Conservation (phyloP, 1,140 invertebrate genomes). For the Samia ricini region DNA sequence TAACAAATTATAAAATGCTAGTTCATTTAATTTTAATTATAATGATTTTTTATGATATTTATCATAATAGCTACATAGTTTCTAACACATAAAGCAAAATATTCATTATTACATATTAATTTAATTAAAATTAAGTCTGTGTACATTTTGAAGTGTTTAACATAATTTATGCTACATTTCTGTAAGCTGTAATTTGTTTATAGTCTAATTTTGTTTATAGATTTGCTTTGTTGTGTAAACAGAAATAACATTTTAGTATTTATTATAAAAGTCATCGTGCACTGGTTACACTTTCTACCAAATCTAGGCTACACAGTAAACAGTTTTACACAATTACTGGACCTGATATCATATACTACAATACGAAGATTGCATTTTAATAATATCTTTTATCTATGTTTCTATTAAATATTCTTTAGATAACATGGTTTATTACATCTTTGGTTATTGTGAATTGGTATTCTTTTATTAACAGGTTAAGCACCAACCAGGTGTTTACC, state of each 20-base stretch:
- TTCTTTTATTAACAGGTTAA: neutral
- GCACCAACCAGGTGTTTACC: too few species aligned
- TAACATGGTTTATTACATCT: conserved; percentile 16
- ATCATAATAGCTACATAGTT: too few species aligned
- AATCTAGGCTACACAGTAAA: conserved; percentile 16
- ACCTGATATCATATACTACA: conserved; percentile 11
- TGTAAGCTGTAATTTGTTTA: too few species aligned
- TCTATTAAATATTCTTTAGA: conserved; percentile 17
- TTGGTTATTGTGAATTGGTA: neutral
- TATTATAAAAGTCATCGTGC: conserved; percentile 16
- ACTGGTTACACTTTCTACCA: conserved; percentile 29
- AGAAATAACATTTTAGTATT: neutral
- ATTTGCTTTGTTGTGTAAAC: neutral
- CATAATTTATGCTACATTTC: too few species aligned
- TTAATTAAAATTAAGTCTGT: too few species aligned
- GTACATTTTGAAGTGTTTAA: too few species aligned
- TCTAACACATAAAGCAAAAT: too few species aligned
- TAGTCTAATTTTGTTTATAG: neutral
- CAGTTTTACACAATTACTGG: conserved; percentile 16
- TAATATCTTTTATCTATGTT: conserved; percentile 18
- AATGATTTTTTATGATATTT: too few species aligned
- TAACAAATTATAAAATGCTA: too few species aligned
- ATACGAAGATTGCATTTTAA: conserved; percentile 18
- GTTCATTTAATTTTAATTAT: too few species aligned
- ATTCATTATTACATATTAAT: too few species aligned